These are phyloP conservation scores for Amia ocellicauda DNA, from an alignment of 2,113 vertebrate species.

Conservation along the genomic window DNA sequence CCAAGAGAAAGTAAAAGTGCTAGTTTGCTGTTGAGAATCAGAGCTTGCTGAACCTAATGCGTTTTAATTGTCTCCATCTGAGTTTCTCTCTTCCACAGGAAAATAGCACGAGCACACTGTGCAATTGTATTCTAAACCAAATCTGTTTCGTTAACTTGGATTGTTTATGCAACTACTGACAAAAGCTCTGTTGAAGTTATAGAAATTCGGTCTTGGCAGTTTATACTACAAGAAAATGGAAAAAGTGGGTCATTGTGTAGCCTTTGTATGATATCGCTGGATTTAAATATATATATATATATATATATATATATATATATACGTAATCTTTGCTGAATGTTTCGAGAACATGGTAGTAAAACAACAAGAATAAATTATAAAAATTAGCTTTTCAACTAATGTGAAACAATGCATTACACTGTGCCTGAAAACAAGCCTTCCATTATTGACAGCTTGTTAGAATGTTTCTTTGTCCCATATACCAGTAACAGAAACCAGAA, in stretches of 20 bases:
- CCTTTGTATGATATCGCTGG: neutral
- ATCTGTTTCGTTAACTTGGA: too few relatives aligned
- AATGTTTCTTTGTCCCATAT: conserved; percentile 23
- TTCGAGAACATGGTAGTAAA: neutral
- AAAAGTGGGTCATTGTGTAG: neutral
- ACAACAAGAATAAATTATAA: neutral
- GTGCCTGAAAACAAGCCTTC: too few relatives aligned
- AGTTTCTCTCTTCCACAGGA: too few relatives aligned
- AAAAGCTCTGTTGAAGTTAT: conserved; percentile 11
- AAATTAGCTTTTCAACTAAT: neutral
- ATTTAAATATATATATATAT: neutral
- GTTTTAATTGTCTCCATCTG: too few relatives aligned
- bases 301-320: too few relatives aligned
- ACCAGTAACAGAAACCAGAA: conserved; percentile 32
- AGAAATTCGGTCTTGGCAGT: neutral
- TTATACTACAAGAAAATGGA: conserved; percentile 1
- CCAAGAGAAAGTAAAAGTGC: too few relatives aligned
- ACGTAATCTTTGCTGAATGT: neutral
- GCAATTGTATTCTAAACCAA: too few relatives aligned
- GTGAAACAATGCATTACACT: too few relatives aligned
- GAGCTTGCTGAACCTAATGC: too few relatives aligned
- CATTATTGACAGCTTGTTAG: neutral
- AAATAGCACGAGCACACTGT: too few relatives aligned
- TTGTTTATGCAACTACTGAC: too few relatives aligned
- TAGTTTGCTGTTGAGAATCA: too few relatives aligned